phyloP scores from a whole-genome alignment of 2,888 invertebrate genomes.

The Mesochorus sp. region DNA sequence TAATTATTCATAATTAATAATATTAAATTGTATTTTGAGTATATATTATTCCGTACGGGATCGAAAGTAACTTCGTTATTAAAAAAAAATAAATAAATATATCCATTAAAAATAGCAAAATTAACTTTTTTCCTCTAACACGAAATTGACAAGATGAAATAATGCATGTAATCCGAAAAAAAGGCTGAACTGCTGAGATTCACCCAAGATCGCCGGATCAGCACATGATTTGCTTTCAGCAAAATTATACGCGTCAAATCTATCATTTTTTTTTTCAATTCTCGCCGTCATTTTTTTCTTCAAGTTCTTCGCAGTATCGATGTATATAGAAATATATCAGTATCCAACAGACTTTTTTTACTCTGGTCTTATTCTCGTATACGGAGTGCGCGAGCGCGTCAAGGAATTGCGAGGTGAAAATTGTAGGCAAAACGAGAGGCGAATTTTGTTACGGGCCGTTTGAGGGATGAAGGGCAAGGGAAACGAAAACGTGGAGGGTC shows the following conservation, averaged over 20 bases:
- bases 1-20: no score
- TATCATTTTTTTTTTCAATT: background rate
- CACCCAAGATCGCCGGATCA: constrained; percentile 3
- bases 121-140: no score
- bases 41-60: no score
- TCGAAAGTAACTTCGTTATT: no score
- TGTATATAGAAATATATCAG: background rate
- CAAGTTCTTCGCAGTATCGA: background rate
- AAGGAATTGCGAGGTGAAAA: constrained; percentile 15
- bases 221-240: constrained; percentile 9
- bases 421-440: background rate
- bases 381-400: no score
- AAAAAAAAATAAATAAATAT: no score
- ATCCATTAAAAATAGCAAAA: background rate
- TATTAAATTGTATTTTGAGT: no score
- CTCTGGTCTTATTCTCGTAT: background rate
- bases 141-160: no score
- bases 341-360: background rate
- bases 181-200: background rate
- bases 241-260: constrained; percentile 13
- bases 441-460: background rate
- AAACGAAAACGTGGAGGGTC: constrained; percentile 35
- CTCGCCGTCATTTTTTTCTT: background rate
- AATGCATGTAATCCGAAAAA: no score
- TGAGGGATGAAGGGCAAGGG: constrained; percentile 14